Conservation (phyloP, 1,140 invertebrate genomes). For the Phenacoccus solenopsis region DNA sequence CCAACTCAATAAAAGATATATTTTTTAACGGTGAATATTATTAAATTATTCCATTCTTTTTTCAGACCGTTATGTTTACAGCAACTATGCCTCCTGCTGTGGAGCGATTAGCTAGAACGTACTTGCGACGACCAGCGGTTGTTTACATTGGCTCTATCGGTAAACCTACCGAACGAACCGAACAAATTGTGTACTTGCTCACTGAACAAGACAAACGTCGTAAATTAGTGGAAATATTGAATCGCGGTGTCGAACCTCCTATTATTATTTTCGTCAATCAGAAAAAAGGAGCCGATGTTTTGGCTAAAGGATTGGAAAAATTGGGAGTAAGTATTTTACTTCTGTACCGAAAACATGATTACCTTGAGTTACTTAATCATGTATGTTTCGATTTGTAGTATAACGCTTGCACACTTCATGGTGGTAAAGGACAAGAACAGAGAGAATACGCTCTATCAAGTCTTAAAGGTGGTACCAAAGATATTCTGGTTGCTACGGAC, state of each 20-base stretch:
- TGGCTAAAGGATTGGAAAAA: constrained; percentile 94
- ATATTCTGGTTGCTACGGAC: constrained; percentile 99
- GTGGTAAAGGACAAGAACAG: constrained; percentile 99
- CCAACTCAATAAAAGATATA: background rate
- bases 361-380: background rate
- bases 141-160: constrained; percentile 98
- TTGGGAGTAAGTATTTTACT: constrained; percentile 51
- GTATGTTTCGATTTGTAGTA: constrained; percentile 39
- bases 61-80: constrained; percentile 98
- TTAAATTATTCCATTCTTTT: constrained; percentile 14
- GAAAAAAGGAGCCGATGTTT: constrained; percentile 97
- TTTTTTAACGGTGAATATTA: constrained; percentile 9
- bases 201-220: constrained; percentile 86
- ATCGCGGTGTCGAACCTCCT: constrained; percentile 80
- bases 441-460: constrained; percentile 94
- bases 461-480: constrained; percentile 86
- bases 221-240: constrained; percentile 75
- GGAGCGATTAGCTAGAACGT: constrained; percentile 87
- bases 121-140: constrained; percentile 87
- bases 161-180: constrained; percentile 93
- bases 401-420: constrained; percentile 93
- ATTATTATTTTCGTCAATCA: constrained; percentile 99
- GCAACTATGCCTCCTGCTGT: constrained; percentile 99
- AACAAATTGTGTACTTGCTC: constrained; percentile 95
- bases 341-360: background rate